These are phyloP conservation scores for Prionace glauca DNA, from an alignment of 2,797 vertebrate species.

Conservation along the genomic window DNA sequence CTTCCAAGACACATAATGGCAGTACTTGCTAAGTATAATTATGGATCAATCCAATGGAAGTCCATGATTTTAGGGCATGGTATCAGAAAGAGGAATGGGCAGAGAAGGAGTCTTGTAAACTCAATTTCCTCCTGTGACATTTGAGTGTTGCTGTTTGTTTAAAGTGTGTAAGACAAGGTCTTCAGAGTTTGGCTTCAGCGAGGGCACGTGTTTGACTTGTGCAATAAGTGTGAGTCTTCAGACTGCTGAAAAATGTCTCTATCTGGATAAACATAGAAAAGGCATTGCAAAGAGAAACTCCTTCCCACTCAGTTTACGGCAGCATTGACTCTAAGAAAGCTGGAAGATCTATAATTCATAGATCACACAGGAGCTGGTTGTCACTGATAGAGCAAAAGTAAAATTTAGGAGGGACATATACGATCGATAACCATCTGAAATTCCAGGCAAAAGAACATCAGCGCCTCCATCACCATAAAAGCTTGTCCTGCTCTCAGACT, in stretches of 20 bases:
- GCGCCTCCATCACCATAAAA: constrained; percentile 14
- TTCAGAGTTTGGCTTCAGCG: background rate
- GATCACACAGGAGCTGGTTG: background rate
- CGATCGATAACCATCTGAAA: background rate
- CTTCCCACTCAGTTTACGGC: background rate
- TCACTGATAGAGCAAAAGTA: background rate
- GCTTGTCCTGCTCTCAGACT: constrained; percentile 22
- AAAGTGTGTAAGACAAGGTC: background rate
- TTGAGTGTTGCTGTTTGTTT: background rate
- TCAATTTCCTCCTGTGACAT: background rate
- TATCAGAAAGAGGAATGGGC: background rate
- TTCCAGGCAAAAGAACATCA: constrained; percentile 20
- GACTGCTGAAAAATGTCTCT: background rate
- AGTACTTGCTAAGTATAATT: no score
- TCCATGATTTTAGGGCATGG: no score
- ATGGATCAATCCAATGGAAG: no score
- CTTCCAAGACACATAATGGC: no score
- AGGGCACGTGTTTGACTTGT: background rate
- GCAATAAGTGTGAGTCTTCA: background rate
- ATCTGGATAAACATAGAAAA: background rate
- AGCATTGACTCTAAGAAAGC: background rate
- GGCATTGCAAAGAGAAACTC: background rate
- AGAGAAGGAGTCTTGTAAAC: background rate
- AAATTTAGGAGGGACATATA: background rate
- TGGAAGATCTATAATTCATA: background rate